phyloP scores from a whole-genome alignment of 2,113 vertebrate species.

The Rhinichthys klamathensis region DNA sequence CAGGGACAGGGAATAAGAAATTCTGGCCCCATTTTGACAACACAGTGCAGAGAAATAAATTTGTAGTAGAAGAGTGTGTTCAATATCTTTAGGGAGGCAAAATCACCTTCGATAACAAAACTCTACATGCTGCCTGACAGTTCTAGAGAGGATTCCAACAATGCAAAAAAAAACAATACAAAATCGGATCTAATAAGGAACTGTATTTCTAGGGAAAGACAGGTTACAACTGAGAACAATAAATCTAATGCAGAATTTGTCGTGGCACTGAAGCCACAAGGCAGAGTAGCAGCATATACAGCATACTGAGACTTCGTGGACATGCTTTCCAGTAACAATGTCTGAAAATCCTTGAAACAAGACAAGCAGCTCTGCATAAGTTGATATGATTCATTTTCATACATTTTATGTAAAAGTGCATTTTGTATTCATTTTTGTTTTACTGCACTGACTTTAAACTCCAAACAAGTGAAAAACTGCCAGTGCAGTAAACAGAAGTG shows the following conservation, averaged over 20 bases:
- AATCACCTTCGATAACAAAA: slow-evolving; percentile 13
- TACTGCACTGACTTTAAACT: not conserved
- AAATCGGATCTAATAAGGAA: not conserved
- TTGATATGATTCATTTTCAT: not conserved
- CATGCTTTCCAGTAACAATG: not conserved
- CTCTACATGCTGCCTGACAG: not conserved
- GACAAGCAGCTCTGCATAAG: not conserved
- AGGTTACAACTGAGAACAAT: not conserved
- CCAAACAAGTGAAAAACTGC: not conserved
- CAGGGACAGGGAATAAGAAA: not conserved
- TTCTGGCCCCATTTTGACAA: slow-evolving; percentile 24
- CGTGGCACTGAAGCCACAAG: not conserved
- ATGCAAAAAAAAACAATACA: not conserved
- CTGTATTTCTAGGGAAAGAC: not conserved
- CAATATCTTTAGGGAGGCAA: slow-evolving; percentile 13
- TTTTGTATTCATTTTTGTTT: not conserved
- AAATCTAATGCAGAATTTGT: not conserved
- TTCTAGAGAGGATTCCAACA: slow-evolving; percentile 12
- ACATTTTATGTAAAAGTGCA: not conserved
- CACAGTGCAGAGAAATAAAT: not conserved
- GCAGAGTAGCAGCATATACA: not conserved
- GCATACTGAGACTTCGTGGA: not conserved
- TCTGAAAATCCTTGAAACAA: not conserved
- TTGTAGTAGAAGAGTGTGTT: slow-evolving; percentile 15
- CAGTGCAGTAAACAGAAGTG: not conserved